phyloP scores from a whole-genome alignment of 2,113 vertebrate species.

The Tragelaphus buxtoni region DNA sequence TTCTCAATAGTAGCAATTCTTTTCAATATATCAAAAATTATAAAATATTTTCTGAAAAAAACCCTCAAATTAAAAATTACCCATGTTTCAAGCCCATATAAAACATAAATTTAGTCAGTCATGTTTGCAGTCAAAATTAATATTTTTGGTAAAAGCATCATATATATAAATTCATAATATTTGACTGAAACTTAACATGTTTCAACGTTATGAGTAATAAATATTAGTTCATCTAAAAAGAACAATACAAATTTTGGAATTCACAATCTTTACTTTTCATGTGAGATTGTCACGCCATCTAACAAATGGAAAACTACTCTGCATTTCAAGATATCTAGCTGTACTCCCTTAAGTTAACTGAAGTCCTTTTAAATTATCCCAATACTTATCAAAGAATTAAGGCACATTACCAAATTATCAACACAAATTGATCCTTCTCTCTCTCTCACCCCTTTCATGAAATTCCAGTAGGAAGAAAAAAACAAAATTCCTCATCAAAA shows the following conservation, averaged over 20 bases:
- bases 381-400: not conserved
- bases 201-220: not conserved
- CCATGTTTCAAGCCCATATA: not conserved
- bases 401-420: not conserved
- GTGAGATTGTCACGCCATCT: not conserved
- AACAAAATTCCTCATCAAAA: not conserved
- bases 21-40: not conserved
- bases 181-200: not conserved
- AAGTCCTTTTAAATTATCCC: not conserved
- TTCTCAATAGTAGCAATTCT: no score
- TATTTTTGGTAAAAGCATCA: not conserved
- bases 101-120: not conserved
- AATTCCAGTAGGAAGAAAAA: not conserved
- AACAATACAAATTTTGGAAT: not conserved
- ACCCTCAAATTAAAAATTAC: not conserved
- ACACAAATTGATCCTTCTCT: not conserved
- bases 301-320: not conserved
- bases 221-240: not conserved
- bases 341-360: not conserved
- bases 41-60: not conserved
- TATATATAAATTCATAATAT: not conserved
- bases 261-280: not conserved
- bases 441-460: rapidly evolving
- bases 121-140: not conserved
- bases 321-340: not conserved